Evolutionary conservation across 2,797 vertebrate species (phyloP).

Genomic region (Onychomys leucogaster): DNA sequence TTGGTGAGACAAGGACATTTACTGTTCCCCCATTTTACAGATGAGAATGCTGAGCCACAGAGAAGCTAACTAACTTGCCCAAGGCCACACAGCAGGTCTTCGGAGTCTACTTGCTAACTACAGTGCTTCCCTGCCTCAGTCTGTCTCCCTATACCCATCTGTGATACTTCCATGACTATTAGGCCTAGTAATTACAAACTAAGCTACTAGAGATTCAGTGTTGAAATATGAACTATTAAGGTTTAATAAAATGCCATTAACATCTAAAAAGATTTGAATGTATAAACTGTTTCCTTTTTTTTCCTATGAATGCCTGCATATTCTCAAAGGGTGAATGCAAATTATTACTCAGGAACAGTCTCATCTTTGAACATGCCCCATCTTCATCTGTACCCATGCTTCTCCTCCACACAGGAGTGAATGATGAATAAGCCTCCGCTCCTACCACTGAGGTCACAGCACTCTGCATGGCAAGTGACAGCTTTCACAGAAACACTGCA

Average conservation of each 20-base stretch:
- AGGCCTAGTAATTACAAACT: constrained; percentile 9
- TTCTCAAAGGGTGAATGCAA: constrained; percentile 39
- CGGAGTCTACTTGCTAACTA: not conserved
- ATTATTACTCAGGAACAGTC: constrained; percentile 15
- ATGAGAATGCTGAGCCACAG: constrained; percentile 40
- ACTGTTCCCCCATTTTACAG: not conserved
- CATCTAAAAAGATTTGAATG: constrained; percentile 27
- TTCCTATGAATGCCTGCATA: constrained; percentile 2
- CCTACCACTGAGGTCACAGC: not conserved
- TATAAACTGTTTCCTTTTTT: constrained; percentile 1
- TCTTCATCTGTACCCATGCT: not conserved
- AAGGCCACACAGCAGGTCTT: constrained; percentile 5
- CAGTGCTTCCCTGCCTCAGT: not conserved
- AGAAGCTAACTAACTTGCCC: constrained; percentile 1
- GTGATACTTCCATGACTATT: not conserved
- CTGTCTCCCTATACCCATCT: not conserved
- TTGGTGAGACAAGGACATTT: not conserved
- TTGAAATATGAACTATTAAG: constrained; percentile 5
- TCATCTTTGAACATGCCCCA: not conserved
- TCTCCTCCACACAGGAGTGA: not conserved
- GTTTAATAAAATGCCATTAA: constrained; percentile 61
- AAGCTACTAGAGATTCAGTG: constrained; percentile 13
- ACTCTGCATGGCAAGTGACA: not conserved
- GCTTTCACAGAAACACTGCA: not conserved
- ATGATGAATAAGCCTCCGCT: not conserved